Percentiles rank a stretch among this genome's conserved stretches.
phyloP scores from a whole-genome alignment of 2,797 vertebrate genomes.

The Petrocephalus sullivani region DNA sequence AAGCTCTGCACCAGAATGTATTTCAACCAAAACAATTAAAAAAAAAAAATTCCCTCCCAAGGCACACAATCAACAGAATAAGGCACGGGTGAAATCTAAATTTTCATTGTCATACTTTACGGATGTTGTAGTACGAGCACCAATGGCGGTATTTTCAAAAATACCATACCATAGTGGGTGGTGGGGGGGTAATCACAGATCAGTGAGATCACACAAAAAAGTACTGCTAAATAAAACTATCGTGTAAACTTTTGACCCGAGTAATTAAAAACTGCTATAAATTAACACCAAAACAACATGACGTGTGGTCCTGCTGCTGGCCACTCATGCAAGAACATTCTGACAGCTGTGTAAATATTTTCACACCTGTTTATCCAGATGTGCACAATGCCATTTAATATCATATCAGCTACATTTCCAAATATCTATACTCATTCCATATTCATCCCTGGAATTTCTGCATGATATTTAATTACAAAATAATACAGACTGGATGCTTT shows the following conservation, averaged over 20 bases:
- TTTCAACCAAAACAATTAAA: slow-evolving; percentile 10
- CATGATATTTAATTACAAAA: background rate
- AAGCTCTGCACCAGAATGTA: slow-evolving; percentile 78
- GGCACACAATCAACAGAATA: background rate
- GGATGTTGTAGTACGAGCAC: no score
- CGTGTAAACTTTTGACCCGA: background rate
- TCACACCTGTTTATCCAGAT: background rate
- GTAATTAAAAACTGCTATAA: background rate
- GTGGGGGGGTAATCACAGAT: background rate
- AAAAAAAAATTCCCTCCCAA: no score
- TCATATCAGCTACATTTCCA: background rate
- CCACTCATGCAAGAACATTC: background rate
- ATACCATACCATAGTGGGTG: no score
- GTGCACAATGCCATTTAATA: background rate
- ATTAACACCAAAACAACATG: background rate
- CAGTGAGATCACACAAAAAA: background rate
- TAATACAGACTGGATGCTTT: background rate
- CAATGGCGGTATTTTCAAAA: no score
- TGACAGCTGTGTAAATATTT: background rate
- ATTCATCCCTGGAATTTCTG: background rate
- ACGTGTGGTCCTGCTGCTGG: background rate
- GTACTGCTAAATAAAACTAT: background rate
- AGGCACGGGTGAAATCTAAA: background rate
- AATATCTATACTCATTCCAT: background rate
- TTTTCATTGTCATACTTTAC: background rate